phyloP scores from a whole-genome alignment of 2,797 vertebrate genomes.

The Lutjanus argentimaculatus region DNA sequence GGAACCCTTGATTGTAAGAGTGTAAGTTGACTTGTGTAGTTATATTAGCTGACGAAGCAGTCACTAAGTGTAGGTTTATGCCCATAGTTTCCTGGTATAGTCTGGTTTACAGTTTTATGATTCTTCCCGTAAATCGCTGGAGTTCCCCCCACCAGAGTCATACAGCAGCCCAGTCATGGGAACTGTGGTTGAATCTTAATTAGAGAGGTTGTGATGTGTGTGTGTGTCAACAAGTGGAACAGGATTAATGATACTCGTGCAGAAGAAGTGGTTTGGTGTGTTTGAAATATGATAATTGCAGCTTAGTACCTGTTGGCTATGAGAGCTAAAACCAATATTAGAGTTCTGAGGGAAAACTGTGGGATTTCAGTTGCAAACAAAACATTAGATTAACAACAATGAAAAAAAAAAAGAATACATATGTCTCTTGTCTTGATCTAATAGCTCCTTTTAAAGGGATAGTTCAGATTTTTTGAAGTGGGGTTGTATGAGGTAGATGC shows the following conservation, averaged over 20 bases:
- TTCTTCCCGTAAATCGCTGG: conserved; percentile 82
- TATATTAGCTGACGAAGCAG: conserved; percentile 75
- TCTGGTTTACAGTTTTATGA: conserved; percentile 82
- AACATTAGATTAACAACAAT: conserved; percentile 7
- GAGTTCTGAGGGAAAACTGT: conserved; percentile 32
- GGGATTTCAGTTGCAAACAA: conserved; percentile 23
- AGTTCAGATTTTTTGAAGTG: too few relatives aligned
- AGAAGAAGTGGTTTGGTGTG: conserved; percentile 49
- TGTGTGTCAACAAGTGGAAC: conserved; percentile 59
- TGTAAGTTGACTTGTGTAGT: conserved; percentile 66
- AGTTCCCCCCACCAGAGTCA: conserved; percentile 67
- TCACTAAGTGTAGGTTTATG: conserved; percentile 79
- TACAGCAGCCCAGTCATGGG: conserved; percentile 71
- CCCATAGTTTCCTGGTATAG: conserved; percentile 82
- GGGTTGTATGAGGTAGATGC: too few relatives aligned
- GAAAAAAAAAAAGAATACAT: not conserved
- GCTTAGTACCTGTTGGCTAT: conserved; percentile 49
- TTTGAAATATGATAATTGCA: conserved; percentile 62
- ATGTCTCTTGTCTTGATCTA: not conserved
- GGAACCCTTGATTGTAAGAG: too few relatives aligned
- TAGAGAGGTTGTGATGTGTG: conserved; percentile 73
- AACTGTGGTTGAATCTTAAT: conserved; percentile 79
- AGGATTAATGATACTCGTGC: conserved; percentile 52
- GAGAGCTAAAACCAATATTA: conserved; percentile 50
- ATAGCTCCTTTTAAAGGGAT: not conserved